Conservation (phyloP, 2,797 vertebrate species). For the Pseudocheirus occidentalis region DNA sequence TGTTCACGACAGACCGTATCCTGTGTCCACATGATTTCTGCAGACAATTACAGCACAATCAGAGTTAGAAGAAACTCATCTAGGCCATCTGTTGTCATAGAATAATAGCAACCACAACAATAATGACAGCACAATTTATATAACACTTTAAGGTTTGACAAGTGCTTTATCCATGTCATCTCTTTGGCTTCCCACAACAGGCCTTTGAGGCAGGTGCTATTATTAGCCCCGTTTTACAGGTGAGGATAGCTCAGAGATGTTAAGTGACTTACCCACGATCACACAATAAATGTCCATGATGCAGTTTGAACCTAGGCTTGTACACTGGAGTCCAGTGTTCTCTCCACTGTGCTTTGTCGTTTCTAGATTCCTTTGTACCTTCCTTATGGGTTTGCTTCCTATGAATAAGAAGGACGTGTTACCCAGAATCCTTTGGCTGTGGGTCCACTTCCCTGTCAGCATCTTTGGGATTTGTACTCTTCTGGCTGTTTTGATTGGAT, state of each 20-base stretch:
- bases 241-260: background rate
- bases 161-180: background rate
- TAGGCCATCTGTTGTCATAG: background rate
- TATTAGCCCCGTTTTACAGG: background rate
- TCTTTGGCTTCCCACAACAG: background rate
- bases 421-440: background rate
- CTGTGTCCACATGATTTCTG: background rate
- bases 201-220: background rate
- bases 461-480: background rate
- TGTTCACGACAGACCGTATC: background rate
- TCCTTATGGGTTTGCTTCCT: background rate
- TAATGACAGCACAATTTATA: background rate
- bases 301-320: background rate
- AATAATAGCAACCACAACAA: background rate
- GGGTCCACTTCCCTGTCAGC: background rate
- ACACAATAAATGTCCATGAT: background rate
- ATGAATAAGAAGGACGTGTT: background rate
- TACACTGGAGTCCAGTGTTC: background rate
- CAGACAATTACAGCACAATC: background rate
- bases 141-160: background rate
- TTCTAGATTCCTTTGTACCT: background rate
- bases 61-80: background rate
- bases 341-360: background rate
- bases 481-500: background rate
- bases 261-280: background rate